A percentile compares a stretch with the other conserved stretches of the same genome.
phyloP scores from a whole-genome alignment of 2,797 vertebrate species.

The Lagodon rhomboides region DNA sequence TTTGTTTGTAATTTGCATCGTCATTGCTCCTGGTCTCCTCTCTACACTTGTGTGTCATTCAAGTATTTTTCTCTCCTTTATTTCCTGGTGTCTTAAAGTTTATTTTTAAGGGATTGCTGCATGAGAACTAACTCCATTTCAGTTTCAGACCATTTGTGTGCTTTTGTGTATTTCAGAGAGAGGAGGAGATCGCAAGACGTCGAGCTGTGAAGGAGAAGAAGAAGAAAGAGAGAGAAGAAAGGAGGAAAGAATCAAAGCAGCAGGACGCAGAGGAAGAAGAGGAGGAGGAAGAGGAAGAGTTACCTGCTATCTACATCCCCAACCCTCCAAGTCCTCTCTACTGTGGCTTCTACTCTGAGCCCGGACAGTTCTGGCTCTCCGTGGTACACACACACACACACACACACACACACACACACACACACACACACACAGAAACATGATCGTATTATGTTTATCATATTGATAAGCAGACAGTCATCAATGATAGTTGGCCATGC shows the following conservation, averaged over 20 bases:
- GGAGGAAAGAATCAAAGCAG: conserved; percentile 75
- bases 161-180: conserved; percentile 82
- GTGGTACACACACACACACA: conserved; percentile 82
- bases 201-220: conserved; percentile 80
- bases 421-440: background rate
- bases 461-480: background rate
- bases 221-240: conserved; percentile 73
- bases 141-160: background rate
- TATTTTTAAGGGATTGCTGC: background rate
- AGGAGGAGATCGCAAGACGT: conserved; percentile 84
- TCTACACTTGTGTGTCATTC: background rate
- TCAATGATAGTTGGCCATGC: background rate
- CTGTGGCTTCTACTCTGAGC: conserved; percentile 93
- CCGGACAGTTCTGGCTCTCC: conserved; percentile 94
- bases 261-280: conserved; percentile 30
- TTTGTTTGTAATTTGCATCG: background rate
- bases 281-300: conserved; percentile 81
- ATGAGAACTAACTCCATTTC: background rate
- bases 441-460: background rate
- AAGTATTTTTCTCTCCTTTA: background rate
- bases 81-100: background rate
- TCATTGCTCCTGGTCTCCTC: background rate
- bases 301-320: conserved; percentile 88
- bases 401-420: background rate
- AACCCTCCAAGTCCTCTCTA: conserved; percentile 88